Conservation (phyloP, 2,113 vertebrate genomes). For the Capra hircus region DNA sequence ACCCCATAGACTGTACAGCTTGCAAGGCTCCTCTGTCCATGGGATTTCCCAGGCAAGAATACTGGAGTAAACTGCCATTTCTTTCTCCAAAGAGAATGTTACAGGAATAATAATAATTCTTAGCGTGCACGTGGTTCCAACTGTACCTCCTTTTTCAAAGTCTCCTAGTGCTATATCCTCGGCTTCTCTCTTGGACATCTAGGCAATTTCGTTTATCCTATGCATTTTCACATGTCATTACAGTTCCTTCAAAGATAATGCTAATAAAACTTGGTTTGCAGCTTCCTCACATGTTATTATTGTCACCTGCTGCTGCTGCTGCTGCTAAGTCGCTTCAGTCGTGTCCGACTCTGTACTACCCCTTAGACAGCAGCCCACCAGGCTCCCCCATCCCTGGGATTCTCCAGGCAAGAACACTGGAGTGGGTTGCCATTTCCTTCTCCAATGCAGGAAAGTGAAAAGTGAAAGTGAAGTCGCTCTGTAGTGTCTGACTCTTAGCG, state of each 20-base stretch:
- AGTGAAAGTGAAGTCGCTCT: no score
- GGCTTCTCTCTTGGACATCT: not conserved
- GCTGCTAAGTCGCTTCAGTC: no score
- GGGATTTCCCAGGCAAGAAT: not conserved
- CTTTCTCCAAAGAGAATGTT: not conserved
- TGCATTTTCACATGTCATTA: not conserved
- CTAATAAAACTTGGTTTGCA: not conserved
- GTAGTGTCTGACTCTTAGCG: no score
- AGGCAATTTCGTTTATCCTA: not conserved
- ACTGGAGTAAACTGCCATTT: not conserved
- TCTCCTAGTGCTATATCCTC: not conserved
- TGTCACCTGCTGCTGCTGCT: not conserved
- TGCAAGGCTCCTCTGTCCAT: not conserved
- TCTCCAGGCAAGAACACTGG: no score
- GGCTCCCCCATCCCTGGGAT: no score
- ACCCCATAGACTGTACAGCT: not conserved
- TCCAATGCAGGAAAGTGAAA: no score
- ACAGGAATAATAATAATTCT: not conserved
- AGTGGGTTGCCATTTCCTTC: no score
- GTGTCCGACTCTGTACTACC: no score
- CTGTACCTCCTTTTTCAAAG: not conserved
- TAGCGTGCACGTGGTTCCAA: not conserved
- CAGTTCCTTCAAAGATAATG: not conserved
- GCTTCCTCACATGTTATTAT: not conserved
- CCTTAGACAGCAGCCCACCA: no score